Percentiles rank a stretch among this genome's conserved stretches.
Evolutionary conservation across 2,797 vertebrate genomes (phyloP).

Genomic region (Gastrophryne carolinensis): DNA sequence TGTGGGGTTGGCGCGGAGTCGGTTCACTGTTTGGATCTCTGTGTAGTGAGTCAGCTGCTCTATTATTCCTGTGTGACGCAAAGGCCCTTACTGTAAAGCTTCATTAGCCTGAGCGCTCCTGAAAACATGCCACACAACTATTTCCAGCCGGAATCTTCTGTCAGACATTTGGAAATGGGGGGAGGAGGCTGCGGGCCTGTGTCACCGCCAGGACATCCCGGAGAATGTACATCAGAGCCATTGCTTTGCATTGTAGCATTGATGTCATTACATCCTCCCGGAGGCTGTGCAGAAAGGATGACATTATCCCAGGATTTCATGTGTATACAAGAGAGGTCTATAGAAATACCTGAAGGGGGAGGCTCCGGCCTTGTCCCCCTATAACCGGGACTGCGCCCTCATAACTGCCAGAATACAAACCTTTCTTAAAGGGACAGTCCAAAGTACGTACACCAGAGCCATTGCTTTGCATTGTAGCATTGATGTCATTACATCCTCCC

Average conservation of each 20-base stretch:
- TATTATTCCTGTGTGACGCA: neutral
- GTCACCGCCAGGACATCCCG: neutral
- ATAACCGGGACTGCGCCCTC: no score
- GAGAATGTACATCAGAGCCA: neutral
- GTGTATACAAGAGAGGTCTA: neutral
- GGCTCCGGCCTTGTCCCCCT: neutral
- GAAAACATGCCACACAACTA: neutral
- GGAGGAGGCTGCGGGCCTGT: neutral
- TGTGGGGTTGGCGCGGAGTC: no score
- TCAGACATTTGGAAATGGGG: neutral
- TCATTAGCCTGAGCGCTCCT: neutral
- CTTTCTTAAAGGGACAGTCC: no score
- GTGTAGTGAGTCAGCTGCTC: neutral
- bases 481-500: neutral
- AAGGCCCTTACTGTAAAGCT: neutral
- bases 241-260: neutral
- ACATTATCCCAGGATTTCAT: neutral
- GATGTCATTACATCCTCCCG: neutral
- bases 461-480: neutral
- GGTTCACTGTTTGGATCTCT: neutral
- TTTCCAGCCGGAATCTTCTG: conserved; percentile 23
- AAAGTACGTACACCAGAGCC: neutral
- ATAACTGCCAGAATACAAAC: no score
- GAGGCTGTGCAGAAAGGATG: neutral
- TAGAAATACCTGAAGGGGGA: neutral